phyloP scores from a whole-genome alignment of 35 echinoderm and acorn worm genomes.

The Lytechinus pictus region DNA sequence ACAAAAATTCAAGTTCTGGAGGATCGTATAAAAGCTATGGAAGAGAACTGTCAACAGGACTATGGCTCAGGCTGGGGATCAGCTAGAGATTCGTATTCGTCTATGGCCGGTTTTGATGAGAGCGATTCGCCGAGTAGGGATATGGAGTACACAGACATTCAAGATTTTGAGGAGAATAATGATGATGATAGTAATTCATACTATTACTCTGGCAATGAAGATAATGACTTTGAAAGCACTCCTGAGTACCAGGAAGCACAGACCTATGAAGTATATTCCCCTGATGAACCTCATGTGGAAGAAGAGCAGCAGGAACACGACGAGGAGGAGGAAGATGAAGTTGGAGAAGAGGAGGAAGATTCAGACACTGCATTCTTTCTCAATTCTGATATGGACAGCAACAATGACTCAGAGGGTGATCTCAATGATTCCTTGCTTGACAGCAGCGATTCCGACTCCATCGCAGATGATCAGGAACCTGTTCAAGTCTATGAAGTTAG shows the following conservation, averaged over 20 bases:
- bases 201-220: conserved; percentile 20
- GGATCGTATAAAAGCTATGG: conserved; percentile 48
- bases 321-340: conserved; percentile 2
- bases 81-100: conserved; percentile 29
- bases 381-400: background rate
- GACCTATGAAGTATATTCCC: background rate
- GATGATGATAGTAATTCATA: conserved; percentile 38
- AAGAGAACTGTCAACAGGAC: conserved; percentile 49
- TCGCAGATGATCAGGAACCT: background rate
- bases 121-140: conserved; percentile 25
- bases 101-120: conserved; percentile 45
- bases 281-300: background rate
- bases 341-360: conserved; percentile 22
- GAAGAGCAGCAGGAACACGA: background rate
- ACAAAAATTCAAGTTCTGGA: conserved; percentile 11
- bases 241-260: conserved; percentile 26
- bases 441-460: conserved; percentile 17
- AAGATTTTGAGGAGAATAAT: conserved; percentile 40
- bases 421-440: conserved; percentile 49
- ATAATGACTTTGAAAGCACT: conserved; percentile 10
- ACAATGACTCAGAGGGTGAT: conserved; percentile 43
- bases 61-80: conserved; percentile 32
- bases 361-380: conserved; percentile 46
- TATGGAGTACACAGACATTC: conserved; percentile 21
- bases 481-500: conserved; percentile 49